Evolutionary conservation across 2,797 vertebrate genomes (phyloP).

Genomic region (Anabacerthia variegaticeps): DNA sequence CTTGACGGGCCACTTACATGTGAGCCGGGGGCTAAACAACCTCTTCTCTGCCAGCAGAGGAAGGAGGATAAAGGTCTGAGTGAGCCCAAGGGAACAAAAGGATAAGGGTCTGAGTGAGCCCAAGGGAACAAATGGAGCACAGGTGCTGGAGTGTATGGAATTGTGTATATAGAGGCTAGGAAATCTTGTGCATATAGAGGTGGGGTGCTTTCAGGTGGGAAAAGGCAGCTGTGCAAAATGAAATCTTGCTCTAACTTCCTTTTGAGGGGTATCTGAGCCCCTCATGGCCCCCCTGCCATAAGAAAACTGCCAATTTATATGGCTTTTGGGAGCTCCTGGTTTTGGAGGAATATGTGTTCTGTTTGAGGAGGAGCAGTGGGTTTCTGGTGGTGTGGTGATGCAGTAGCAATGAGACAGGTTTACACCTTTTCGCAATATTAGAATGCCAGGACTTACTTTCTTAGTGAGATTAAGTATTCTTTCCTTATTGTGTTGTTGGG

Average conservation of each 20-base stretch:
- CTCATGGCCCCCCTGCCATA: neutral
- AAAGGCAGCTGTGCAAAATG: neutral
- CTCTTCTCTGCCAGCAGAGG: neutral
- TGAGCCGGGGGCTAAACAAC: neutral
- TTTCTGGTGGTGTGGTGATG: neutral
- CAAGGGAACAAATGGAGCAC: neutral
- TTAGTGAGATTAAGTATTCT: neutral
- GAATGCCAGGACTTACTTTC: neutral
- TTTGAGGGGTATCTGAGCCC: neutral
- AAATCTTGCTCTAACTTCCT: neutral
- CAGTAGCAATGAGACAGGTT: neutral
- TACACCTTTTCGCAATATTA: neutral
- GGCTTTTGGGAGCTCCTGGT: neutral
- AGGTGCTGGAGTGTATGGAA: neutral
- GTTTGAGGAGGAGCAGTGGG: neutral
- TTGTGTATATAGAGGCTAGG: neutral
- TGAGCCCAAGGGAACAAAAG: neutral
- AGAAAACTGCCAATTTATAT: neutral
- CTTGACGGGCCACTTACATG: fast-evolving
- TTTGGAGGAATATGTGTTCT: neutral
- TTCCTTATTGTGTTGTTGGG: neutral
- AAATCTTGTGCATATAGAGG: neutral
- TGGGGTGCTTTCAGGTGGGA: neutral
- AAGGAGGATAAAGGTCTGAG: neutral
- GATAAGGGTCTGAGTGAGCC: neutral